These are phyloP conservation scores for Hystrix cristata DNA, from an alignment of 2,113 vertebrate genomes.

Conservation along the genomic window DNA sequence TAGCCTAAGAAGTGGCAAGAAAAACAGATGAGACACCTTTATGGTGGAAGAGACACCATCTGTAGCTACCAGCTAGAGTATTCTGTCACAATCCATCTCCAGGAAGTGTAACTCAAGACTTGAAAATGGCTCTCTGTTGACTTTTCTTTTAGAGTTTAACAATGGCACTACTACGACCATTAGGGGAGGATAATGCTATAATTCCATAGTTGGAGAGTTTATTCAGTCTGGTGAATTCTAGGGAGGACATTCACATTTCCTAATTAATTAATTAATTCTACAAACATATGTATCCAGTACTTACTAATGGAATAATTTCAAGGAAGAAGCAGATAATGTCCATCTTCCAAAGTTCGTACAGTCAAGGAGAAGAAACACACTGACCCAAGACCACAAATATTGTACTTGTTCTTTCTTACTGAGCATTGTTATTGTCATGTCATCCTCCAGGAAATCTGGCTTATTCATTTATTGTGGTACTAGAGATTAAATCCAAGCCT, in stretches of 20 bases:
- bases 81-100: slow-evolving; percentile 58
- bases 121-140: slow-evolving; percentile 49
- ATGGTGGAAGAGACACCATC: slow-evolving; percentile 67
- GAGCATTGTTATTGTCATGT: rapidly evolving
- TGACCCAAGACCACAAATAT: not conserved
- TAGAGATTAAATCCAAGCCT: not conserved
- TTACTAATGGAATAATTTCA: not conserved
- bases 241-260: not conserved
- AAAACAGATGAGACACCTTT: slow-evolving; percentile 82
- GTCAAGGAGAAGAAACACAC: not conserved
- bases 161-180: not conserved
- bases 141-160: slow-evolving; percentile 1
- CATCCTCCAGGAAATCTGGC: not conserved
- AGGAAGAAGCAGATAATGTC: not conserved
- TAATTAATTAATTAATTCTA: slow-evolving; percentile 19
- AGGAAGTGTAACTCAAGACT: slow-evolving; percentile 52
- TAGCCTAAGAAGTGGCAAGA: slow-evolving; percentile 70
- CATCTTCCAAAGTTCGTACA: not conserved
- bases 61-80: slow-evolving; percentile 56
- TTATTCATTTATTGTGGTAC: not conserved
- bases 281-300: not conserved
- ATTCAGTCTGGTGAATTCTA: not conserved
- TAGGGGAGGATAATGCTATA: not conserved
- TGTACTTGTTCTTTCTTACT: not conserved
- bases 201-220: not conserved